Evolutionary conservation across 1,140 invertebrate genomes (phyloP), one percentile per base, ranked within the genome.

Genomic region (Brevipalpus yothersi): DNA sequence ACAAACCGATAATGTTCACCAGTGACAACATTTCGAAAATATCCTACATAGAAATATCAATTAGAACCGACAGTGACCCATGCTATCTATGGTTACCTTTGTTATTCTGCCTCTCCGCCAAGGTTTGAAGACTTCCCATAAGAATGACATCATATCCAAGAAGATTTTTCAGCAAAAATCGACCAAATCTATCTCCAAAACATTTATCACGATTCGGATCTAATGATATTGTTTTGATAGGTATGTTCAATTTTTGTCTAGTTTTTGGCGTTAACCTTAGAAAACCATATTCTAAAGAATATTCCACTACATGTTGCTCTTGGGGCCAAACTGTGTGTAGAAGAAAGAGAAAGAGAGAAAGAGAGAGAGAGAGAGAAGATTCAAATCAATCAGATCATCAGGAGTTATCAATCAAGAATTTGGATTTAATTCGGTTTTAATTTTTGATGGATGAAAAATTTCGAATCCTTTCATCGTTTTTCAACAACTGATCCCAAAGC

Each of bases 1-100:
- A 97, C 89, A 75, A 98, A 98, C 62, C 92, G 81, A 72, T 94
- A 98, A 71, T 97, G 91, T 69, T 97, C 92, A n/a, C 92, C 91
- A 21, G 89, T 94, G 42, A 95, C 84, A 47, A 97, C 88, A 75
- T 97, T 96, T 66, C 92, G 69, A 10, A 78, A 68, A 66, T 71
- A 78, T 8, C 53, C 49, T 51, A 15, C 17, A 51, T 3, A 1
- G n/a, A 15, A 8, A 45, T 5, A n/a, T 51, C n/a, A 17, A 19
- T 10, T n/a, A 51, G 31, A 31, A 57, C 77, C 76, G 74, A 31
- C 5, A 31, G 31, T 31, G 31, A 31, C 2, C 31, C 31, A 31
- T 31, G 31, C 31, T 31, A 31, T 15, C 1, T 3, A 55, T 9
- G 4, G 13, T 10, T 31, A 21, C 92, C 93, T 76, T 94, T 94